These are phyloP conservation scores for Suillia variegata DNA, from an alignment of 2,888 invertebrate species.

Conservation along the genomic window DNA sequence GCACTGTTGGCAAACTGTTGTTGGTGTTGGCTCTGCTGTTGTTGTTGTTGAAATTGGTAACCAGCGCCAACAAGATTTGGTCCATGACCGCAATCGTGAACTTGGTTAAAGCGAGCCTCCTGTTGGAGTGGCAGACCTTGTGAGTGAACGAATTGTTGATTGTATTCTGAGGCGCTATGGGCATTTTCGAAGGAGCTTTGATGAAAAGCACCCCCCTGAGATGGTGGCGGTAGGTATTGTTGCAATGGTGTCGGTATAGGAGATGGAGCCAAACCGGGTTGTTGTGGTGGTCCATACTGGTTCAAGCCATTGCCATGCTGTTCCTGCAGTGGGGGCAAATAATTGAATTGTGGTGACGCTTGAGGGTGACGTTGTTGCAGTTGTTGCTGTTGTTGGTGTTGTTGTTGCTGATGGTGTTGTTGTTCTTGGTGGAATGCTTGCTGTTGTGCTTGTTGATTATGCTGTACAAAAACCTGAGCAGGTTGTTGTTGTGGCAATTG, in stretches of 20 bases:
- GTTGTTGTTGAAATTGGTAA: conserved; percentile 37
- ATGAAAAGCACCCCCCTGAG: conserved; percentile 27
- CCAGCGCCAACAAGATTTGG: conserved; percentile 53
- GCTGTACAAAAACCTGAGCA: conserved; percentile 36
- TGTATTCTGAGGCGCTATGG: conserved; percentile 43
- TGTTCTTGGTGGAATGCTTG: conserved; percentile 15
- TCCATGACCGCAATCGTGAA: conserved; percentile 58
- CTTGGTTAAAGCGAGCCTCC: conserved; percentile 48
- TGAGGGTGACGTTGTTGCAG: conserved; percentile 10
- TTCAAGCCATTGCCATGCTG: conserved; percentile 19
- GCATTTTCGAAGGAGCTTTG: conserved; percentile 37
- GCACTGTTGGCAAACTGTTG: conserved; percentile 31
- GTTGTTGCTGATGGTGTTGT: conserved; percentile 14
- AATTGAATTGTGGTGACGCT: conserved; percentile 11
- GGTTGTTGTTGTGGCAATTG: conserved; percentile 48
- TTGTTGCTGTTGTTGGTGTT: conserved; percentile 14
- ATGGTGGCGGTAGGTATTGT: conserved; percentile 34
- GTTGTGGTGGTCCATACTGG: conserved; percentile 30
- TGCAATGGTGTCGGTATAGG: conserved; percentile 18
- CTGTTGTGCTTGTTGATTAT: conserved; percentile 1
- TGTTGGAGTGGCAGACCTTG: conserved; percentile 49
- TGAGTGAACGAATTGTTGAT: conserved; percentile 41
- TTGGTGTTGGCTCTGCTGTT: conserved; percentile 35
- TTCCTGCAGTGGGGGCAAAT: conserved; percentile 24
- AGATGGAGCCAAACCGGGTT: not conserved